Evolutionary conservation across 2,888 invertebrate genomes (phyloP), one percentile per base, ranked within the genome.

Genomic region (Orthonychiurus folsomi): DNA sequence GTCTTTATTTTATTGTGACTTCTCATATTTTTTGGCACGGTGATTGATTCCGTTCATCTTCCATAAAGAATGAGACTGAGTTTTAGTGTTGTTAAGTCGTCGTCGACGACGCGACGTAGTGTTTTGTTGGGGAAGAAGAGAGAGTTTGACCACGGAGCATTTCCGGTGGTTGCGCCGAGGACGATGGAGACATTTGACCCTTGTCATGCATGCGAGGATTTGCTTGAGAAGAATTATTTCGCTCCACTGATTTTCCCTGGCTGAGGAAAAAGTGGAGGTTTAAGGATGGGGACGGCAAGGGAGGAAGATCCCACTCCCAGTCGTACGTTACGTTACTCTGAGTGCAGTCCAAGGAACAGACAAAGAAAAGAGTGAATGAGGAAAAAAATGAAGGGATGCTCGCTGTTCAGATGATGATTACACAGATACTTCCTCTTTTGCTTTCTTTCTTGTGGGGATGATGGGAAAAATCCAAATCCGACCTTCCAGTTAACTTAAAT

Each of bases 111-210:
- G n/a, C n/a, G n/a, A n/a, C n/a, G n/a, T n/a, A n/a, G n/a, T n/a
- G n/a, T n/a, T n/a, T n/a, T n/a, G n/a, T n/a, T 37, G 37, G 15
- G n/a, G 37, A 37, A 37, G 37, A 37, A 37, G 37, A 37, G 52
- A 52, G 24, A 52, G 52, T 52, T n/a, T 59, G 59, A 59, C 59
- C 59, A 50, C 59, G 25, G 26, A n/a, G 5, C 57, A 59, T 59
- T 59, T 59, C 59, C 59, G 59, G 59, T 59, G 59, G 59, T 25
- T 59, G 59, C 20, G 59, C 25, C 20, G 9, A 3, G n/a, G 59
- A 59, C 37, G 59, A 59, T 59, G 59, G 59, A 59, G 59, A 59
- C 59, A 59, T 59, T 59, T 59, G 59, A 59, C 59, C 59, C 50
- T 57, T 23, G 47, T 59, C 59, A 59, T 59, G 59, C 59, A 59